Percentiles rank a stretch among this genome's conserved stretches.
Conservation (phyloP, 2,888 invertebrate genomes). For the Drosophila niveifrons region DNA sequence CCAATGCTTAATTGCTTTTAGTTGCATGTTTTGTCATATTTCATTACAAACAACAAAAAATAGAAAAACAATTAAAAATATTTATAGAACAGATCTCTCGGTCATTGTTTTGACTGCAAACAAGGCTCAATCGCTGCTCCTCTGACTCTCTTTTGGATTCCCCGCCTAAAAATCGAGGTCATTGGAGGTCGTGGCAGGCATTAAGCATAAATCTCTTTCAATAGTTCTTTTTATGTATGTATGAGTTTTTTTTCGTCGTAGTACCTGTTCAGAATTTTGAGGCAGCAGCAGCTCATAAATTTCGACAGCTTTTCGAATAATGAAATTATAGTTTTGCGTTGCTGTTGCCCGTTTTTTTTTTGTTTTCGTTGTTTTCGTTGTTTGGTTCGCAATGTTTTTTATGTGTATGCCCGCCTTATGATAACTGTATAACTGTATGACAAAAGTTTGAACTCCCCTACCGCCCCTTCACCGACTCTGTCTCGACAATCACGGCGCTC, state of each 20-base stretch:
- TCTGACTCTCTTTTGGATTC: too few relatives aligned
- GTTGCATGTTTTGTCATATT: slow-evolving; percentile 61
- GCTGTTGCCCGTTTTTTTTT: background rate
- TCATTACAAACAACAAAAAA: slow-evolving; percentile 36
- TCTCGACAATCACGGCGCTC: slow-evolving; percentile 1
- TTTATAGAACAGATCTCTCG: slow-evolving; percentile 18
- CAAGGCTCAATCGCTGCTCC: slow-evolving; percentile 6
- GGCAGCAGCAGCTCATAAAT: slow-evolving; percentile 49
- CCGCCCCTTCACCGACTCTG: background rate
- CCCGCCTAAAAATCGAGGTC: background rate
- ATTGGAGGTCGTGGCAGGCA: slow-evolving; percentile 19
- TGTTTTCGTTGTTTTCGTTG: background rate
- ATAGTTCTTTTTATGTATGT: slow-evolving; percentile 22
- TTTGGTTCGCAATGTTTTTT: background rate
- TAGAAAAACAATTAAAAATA: slow-evolving; percentile 45
- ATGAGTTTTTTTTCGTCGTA: slow-evolving; percentile 15
- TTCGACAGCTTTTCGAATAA: slow-evolving; percentile 67
- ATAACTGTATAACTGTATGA: slow-evolving; percentile 61
- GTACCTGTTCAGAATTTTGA: slow-evolving; percentile 52
- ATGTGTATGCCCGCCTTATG: slow-evolving; percentile 20
- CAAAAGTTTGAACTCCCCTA: slow-evolving; percentile 37
- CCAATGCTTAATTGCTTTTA: slow-evolving; percentile 66
- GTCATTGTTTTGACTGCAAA: slow-evolving; percentile 52
- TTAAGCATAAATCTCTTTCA: slow-evolving; percentile 53
- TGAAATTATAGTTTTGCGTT: slow-evolving; percentile 62